A percentile compares a stretch with the other conserved stretches of the same genome.
These are phyloP conservation scores for Acronicta alni DNA, from an alignment of 2,888 invertebrate species.

Conservation along the genomic window DNA sequence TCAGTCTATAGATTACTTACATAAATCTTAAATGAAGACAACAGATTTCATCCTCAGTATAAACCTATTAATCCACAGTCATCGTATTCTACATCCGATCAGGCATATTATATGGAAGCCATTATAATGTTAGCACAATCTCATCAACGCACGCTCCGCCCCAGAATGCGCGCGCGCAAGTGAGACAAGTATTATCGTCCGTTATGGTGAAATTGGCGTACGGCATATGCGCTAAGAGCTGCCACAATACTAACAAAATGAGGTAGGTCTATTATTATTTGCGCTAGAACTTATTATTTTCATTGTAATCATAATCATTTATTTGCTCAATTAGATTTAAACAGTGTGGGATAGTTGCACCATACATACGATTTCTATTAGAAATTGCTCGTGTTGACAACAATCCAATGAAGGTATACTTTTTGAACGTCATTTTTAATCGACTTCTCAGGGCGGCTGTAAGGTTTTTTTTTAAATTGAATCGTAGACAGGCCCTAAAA, in stretches of 20 bases:
- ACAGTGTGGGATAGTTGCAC: no score
- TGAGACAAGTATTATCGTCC: constrained; percentile 46
- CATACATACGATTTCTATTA: no score
- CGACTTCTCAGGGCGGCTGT: no score
- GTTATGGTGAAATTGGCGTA: constrained; percentile 56
- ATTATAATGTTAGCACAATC: constrained; percentile 34
- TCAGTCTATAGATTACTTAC: no score
- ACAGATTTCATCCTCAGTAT: neutral
- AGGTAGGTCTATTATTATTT: constrained; percentile 16
- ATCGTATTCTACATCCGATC: constrained; percentile 30
- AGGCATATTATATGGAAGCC: constrained; percentile 48
- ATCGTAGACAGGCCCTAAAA: no score
- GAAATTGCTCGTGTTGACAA: no score
- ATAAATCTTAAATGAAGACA: no score
- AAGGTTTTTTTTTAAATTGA: no score
- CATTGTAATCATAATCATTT: no score
- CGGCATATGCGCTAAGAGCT: constrained; percentile 20
- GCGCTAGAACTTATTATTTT: neutral
- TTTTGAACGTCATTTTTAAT: no score
- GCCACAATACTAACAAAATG: neutral
- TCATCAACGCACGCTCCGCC: constrained; percentile 27
- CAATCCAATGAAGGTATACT: no score
- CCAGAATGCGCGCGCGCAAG: constrained; percentile 45
- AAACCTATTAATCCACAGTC: neutral
- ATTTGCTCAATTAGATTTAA: no score